phyloP scores from a whole-genome alignment of 1,140 invertebrate species.

The Cryptotermes secundus region DNA sequence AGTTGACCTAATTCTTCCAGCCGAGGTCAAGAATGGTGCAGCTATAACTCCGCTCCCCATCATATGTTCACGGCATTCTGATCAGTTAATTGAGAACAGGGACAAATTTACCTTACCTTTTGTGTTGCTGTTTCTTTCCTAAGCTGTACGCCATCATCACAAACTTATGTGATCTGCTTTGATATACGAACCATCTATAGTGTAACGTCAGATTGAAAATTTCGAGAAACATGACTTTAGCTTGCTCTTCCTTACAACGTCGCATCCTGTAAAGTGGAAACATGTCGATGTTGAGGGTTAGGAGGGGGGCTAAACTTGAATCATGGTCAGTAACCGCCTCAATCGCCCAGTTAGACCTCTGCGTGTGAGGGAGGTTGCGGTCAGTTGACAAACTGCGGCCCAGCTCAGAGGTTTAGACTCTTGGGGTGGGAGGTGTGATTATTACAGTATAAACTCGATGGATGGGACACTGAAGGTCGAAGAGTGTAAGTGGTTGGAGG shows the following conservation, averaged over 20 bases:
- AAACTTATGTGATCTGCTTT: no score
- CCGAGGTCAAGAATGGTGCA: no score
- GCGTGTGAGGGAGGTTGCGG: neutral
- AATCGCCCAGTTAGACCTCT: neutral
- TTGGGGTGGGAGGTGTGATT: neutral
- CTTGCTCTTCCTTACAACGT: neutral
- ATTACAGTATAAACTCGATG: neutral
- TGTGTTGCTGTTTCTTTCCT: no score
- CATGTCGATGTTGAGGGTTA: neutral
- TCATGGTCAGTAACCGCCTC: neutral
- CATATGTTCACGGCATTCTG: no score
- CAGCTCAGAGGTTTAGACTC: neutral
- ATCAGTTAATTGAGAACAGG: no score
- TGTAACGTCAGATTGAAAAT: no score
- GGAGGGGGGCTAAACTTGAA: neutral
- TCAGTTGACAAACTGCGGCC: neutral
- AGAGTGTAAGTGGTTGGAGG: neutral
- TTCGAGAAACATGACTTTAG: no score
- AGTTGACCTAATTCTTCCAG: no score
- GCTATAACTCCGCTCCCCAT: no score
- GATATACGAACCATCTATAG: no score
- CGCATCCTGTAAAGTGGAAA: neutral
- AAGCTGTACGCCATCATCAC: no score
- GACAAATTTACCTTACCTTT: no score
- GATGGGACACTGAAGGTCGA: slow-evolving; percentile 8